These are phyloP conservation scores for Musca vetustissima DNA, from an alignment of 1,140 invertebrate genomes.

Conservation along the genomic window DNA sequence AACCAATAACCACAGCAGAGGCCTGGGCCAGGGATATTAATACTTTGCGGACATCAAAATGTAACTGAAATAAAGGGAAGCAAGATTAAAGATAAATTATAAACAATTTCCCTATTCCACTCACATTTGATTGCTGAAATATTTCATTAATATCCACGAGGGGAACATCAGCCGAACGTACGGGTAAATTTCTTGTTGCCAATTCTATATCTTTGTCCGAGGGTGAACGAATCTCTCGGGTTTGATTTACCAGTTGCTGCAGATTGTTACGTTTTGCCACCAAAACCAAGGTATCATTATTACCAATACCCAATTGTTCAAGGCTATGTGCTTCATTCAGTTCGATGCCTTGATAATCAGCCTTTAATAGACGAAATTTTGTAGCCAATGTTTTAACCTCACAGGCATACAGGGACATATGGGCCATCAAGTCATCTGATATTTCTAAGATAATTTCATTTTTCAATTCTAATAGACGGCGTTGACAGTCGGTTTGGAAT, in stretches of 20 bases:
- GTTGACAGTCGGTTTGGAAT: conserved; percentile 45
- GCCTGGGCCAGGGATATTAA: conserved; percentile 51
- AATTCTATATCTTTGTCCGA: conserved; percentile 43
- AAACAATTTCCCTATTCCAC: not conserved
- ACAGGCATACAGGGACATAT: conserved; percentile 44
- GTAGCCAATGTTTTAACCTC: conserved; percentile 46
- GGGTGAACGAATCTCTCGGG: conserved; percentile 42
- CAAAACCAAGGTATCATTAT: conserved; percentile 48
- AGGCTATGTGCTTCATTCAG: conserved; percentile 43
- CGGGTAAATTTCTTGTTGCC: conserved; percentile 40
- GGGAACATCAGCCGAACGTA: conserved; percentile 34
- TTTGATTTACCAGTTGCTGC: conserved; percentile 33
- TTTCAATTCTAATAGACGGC: conserved; percentile 46
- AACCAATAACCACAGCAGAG: conserved; percentile 48
- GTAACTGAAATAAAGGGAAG: conserved; percentile 40
- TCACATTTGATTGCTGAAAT: conserved; percentile 53
- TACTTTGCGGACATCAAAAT: conserved; percentile 54
- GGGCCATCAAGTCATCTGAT: conserved; percentile 45
- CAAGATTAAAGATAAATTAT: not conserved
- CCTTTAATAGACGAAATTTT: conserved; percentile 45
- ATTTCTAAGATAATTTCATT: conserved; percentile 50
- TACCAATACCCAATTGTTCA: conserved; percentile 38
- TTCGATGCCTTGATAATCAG: conserved; percentile 45
- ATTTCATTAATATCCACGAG: conserved; percentile 53
- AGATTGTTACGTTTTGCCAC: conserved; percentile 38